These are phyloP conservation scores for Syngnathus scovelli DNA, from an alignment of 2,113 vertebrate species.

Conservation along the genomic window DNA sequence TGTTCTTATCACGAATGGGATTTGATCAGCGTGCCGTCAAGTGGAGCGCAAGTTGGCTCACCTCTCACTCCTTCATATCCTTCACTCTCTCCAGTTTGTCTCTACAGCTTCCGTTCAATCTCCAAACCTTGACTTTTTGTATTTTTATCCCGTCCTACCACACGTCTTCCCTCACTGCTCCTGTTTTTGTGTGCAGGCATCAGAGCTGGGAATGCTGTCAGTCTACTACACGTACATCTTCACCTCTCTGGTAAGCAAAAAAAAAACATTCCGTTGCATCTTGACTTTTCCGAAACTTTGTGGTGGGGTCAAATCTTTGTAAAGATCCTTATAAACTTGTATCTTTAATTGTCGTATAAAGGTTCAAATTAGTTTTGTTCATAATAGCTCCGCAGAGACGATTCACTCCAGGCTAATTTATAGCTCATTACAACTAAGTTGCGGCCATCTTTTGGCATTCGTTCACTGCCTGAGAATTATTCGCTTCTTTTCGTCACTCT, in stretches of 20 bases:
- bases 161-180: conserved; percentile 15
- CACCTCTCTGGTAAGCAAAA: conserved; percentile 91
- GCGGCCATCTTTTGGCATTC: conserved; percentile 39
- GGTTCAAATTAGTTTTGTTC: conserved; percentile 23
- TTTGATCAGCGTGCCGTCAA: conserved; percentile 45
- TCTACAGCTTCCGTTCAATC: conserved; percentile 18
- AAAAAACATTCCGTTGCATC: neutral
- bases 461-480: conserved; percentile 32
- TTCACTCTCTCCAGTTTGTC: conserved; percentile 8
- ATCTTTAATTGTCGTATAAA: neutral
- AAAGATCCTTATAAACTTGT: neutral
- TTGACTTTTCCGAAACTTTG: neutral
- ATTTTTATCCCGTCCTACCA: conserved; percentile 6
- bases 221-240: conserved; percentile 99
- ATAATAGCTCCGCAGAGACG: conserved; percentile 42
- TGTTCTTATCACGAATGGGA: conserved; percentile 50
- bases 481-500: conserved; percentile 13
- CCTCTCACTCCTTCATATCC: conserved; percentile 26
- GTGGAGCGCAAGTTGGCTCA: conserved; percentile 38
- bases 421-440: conserved; percentile 53
- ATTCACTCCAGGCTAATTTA: conserved; percentile 60
- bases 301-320: neutral
- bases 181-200: conserved; percentile 76
- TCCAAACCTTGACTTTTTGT: conserved; percentile 7
- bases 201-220: conserved; percentile 94